These are phyloP conservation scores for Notoglanidium macrostoma DNA, from an alignment of 2,797 vertebrate species.

Conservation along the genomic window DNA sequence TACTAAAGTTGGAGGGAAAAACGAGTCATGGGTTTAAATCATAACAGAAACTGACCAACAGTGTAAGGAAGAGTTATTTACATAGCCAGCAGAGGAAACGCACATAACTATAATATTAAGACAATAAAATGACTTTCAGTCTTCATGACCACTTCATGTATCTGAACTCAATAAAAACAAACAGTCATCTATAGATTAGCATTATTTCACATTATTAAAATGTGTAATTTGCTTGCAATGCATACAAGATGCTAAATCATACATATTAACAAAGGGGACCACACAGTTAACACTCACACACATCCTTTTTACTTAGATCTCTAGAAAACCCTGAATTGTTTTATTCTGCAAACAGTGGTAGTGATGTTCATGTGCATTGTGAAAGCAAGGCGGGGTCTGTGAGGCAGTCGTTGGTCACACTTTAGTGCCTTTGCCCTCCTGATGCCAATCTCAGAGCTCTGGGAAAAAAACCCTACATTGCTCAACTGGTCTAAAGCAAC, in stretches of 20 bases:
- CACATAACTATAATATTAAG: not conserved
- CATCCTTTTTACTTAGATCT: slow-evolving; percentile 32
- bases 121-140: not conserved
- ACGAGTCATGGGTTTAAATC: not conserved
- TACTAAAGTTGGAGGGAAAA: not conserved
- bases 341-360: not conserved
- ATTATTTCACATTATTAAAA: slow-evolving; percentile 57
- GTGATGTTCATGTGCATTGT: slow-evolving; percentile 6
- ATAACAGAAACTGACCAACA: slow-evolving; percentile 25
- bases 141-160: not conserved
- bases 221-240: slow-evolving; percentile 71
- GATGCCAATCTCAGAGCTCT: slow-evolving; percentile 57
- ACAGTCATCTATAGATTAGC: not conserved
- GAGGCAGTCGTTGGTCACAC: slow-evolving; percentile 11
- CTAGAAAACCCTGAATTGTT: too few relatives aligned
- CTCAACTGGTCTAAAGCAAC: slow-evolving; percentile 62
- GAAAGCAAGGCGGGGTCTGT: slow-evolving; percentile 12
- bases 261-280: slow-evolving; percentile 23
- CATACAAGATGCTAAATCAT: slow-evolving; percentile 64
- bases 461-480: slow-evolving; percentile 49
- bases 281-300: slow-evolving; percentile 59
- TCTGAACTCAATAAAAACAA: not conserved
- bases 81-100: not conserved
- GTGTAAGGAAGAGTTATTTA: not conserved
- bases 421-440: slow-evolving; percentile 24